Base-by-base conservation (phyloP, 2,888 invertebrate species). In the Blastobasis lacticolella region DNA sequence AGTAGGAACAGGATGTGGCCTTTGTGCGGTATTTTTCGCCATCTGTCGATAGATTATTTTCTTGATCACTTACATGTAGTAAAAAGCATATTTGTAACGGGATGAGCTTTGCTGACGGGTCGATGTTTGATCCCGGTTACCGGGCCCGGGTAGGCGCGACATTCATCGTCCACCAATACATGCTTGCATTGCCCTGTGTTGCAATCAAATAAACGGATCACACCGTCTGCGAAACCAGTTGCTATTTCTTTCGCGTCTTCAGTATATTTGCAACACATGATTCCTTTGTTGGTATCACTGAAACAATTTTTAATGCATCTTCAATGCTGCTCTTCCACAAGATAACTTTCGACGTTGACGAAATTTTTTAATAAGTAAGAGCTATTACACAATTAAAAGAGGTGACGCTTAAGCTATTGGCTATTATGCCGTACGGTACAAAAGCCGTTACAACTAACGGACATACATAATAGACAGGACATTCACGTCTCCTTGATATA, bases 41-140 rank as follows among this genome's bases (percentile, higher is more conserved):
- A 23, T 23, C 23, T 23, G 3, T 23, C 23, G 23, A 2, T 23
- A 23, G 23, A 23, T 23, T 23, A 23, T 23, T 23, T 23, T 23
- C 23, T 5, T 10, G 40, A 40, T 7, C 60, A 78, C 88, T 88
- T 75, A 92, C 92, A 92, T 54, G 91, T 90, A 49, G 90, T 85
- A 23, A 90, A 75, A 46, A 91, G 69, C 57, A 85, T 89, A 62
- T 91, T 89, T 40, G 90, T 89, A 51, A 90, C 81, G n/a, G 91
- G 91, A 70, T 90, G 88, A 52, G 89, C 85, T 66, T 87, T 88
- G 65, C 90, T 89, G 57, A 90, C 82, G 10, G 91, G 90, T 46
- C 91, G 81, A 65, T 92, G 91, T 66, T 90, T 91, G 60, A 92
- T 89, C 6, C 88, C 81, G 1, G 92, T 91, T 7, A 91, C 89